Base-by-base conservation (phyloP, 2,888 invertebrate species). In the Biston betularia region DNA sequence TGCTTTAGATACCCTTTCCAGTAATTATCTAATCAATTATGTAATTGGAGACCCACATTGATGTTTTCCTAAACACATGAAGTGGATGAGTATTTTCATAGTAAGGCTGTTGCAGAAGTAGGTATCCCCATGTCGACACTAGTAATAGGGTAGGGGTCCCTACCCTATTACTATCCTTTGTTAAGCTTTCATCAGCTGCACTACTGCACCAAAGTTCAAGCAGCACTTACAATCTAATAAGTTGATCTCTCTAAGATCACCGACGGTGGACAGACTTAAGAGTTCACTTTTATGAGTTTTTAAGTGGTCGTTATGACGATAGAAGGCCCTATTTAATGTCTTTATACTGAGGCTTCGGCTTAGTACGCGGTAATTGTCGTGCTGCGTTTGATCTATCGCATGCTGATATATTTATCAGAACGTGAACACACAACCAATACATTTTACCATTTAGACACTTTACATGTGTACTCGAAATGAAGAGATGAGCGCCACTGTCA, bases 201-300 rank as follows among this genome's bases (percentile, higher is more conserved):
- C 50, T 46, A 44, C 38, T 9, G 14, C 50, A 35, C 6, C 9
- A 38, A 57, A 49, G 40, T 59, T 15, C 24, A 42, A 48, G 52
- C 40, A 48, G 50, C 68, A 64, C 64, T 60, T 68, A 63, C 69
- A 60, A 68, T 72, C 68, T 74, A 73, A 78, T 77, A 78, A 74
- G 75, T 74, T 79, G 79, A 82, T 83, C 82, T 81, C 79, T 75
- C 62, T 57, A 74, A 80, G 81, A 79, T 81, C 80, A 77, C 75
- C 75, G 78, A 72, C 76, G 75, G 77, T 79, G 77, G 81, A 75
- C 79, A 78, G 81, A 78, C 79, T 84, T 82, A 80, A 72, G 81
- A 85, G 80, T 87, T 87, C 80, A 80, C 80, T 89, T 90, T 91
- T 91, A 90, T 86, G 90, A 86, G 83, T 88, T 89, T 91, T 89